These are phyloP conservation scores for Delphinus delphis DNA, from an alignment of 2,113 vertebrate genomes.

Conservation along the genomic window DNA sequence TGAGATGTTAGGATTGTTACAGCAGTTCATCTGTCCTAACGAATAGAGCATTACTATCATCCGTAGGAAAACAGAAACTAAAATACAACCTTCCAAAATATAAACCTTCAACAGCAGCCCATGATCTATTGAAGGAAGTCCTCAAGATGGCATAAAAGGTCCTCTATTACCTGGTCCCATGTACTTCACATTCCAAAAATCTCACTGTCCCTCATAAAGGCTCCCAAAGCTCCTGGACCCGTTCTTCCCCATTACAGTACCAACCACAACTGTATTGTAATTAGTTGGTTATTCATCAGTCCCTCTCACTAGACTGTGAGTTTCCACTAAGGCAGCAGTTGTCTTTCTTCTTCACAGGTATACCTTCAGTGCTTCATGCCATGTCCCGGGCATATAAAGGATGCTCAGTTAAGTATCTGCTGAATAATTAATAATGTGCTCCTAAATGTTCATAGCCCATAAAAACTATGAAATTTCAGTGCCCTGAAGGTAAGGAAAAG, in stretches of 20 bases:
- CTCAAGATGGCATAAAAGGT: not conserved
- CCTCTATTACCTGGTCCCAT: not conserved
- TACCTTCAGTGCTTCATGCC: not conserved
- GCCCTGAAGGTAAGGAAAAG: not conserved
- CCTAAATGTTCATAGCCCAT: not conserved
- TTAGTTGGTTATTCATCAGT: not conserved
- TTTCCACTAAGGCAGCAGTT: not conserved
- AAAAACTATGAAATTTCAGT: conserved; percentile 17
- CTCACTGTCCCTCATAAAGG: not conserved
- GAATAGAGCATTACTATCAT: not conserved
- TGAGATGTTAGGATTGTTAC: not conserved
- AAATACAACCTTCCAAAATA: not conserved
- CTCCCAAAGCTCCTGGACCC: not conserved
- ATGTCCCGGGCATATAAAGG: not conserved
- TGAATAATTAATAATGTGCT: not conserved
- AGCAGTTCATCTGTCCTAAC: not conserved
- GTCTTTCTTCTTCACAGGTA: not conserved
- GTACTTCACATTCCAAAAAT: not conserved
- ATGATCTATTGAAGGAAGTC: not conserved
- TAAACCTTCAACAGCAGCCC: not conserved
- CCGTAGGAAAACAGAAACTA: not conserved
- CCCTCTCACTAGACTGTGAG: not conserved
- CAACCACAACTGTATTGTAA: not conserved
- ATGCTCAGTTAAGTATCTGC: not conserved
- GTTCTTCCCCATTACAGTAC: not conserved